Percentiles rank a stretch among this genome's conserved stretches.
phyloP scores from a whole-genome alignment of 1,140 invertebrate species.

The Diabrotica virgifera region DNA sequence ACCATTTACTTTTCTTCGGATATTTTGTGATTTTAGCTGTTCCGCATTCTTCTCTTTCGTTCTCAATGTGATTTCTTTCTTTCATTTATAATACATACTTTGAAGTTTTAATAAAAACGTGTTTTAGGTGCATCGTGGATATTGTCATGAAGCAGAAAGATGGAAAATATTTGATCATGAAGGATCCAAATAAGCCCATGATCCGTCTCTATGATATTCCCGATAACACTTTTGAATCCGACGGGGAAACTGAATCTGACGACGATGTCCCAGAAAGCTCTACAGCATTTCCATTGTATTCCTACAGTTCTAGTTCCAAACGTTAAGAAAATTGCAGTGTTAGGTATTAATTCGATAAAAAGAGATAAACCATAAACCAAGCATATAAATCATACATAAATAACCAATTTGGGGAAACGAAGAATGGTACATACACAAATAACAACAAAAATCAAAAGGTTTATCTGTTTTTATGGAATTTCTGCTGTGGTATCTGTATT shows the following conservation, averaged over 20 bases:
- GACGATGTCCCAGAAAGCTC: conserved; percentile 62
- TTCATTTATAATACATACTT: no score
- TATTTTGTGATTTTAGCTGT: no score
- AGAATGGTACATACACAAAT: no score
- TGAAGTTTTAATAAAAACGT: no score
- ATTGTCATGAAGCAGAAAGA: conserved; percentile 97
- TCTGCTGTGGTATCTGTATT: neutral
- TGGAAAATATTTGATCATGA: conserved; percentile 98
- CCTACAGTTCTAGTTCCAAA: conserved; percentile 29
- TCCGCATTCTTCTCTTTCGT: no score
- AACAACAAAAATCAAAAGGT: no score
- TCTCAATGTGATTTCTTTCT: no score
- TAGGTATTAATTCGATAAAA: conserved; percentile 1
- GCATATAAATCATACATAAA: no score
- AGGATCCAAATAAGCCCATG: conserved; percentile 98
- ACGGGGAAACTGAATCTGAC: conserved; percentile 88
- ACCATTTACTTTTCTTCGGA: no score
- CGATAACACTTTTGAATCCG: conserved; percentile 97
- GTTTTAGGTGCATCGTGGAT: conserved; percentile 82
- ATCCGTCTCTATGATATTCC: conserved; percentile 96
- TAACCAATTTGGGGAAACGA: no score
- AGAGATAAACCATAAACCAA: no score
- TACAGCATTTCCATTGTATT: conserved; percentile 45
- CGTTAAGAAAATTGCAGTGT: conserved; percentile 6
- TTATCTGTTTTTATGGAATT: neutral